Evolutionary conservation across 2,113 vertebrate species (phyloP).

Genomic region (Mesitornis unicolor): DNA sequence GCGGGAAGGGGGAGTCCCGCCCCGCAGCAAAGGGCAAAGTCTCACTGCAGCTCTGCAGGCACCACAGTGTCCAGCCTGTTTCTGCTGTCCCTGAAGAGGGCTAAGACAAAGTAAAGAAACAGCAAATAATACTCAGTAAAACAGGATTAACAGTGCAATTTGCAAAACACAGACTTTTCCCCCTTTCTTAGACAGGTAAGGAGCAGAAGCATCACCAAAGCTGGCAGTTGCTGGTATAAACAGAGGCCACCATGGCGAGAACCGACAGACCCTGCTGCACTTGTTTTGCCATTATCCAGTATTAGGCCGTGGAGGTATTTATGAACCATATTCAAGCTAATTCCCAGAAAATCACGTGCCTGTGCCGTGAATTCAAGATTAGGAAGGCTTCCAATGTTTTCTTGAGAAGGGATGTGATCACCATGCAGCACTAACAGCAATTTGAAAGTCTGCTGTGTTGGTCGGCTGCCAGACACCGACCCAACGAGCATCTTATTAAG

Average conservation of each 20-base stretch:
- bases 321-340: background rate
- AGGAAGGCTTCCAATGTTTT: background rate
- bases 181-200: background rate
- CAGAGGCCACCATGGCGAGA: background rate
- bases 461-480: background rate
- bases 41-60: background rate
- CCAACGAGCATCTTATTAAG: background rate
- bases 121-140: too few relatives aligned
- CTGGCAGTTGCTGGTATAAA: background rate
- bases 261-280: background rate
- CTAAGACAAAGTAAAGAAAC: too few relatives aligned
- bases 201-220: background rate
- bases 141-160: background rate
- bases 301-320: background rate
- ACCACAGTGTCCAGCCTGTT: background rate
- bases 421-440: background rate
- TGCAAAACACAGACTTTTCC: background rate
- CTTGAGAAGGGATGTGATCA: background rate
- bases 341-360: slow-evolving; percentile 17
- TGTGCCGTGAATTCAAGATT: background rate
- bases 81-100: background rate
- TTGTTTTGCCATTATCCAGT: background rate
- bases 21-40: background rate
- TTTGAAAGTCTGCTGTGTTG: background rate
- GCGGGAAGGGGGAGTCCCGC: background rate